Evolutionary conservation across 2,888 invertebrate species (phyloP).

Genomic region (Andrena chrysosceles): DNA sequence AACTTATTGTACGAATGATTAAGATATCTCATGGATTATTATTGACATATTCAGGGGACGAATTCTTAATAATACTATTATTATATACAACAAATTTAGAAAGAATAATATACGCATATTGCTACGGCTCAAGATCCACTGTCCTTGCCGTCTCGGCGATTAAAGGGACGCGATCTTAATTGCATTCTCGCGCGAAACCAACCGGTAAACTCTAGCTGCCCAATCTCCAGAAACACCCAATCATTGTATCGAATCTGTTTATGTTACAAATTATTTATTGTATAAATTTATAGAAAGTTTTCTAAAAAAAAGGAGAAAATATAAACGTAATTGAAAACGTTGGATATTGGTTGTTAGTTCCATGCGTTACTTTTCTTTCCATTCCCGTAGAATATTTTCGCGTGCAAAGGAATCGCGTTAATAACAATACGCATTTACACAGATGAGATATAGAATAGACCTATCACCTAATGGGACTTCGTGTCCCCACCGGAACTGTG

Average conservation of each 20-base stretch:
- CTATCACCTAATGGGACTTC: too few species aligned
- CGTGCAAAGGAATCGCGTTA: neutral
- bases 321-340: conserved; percentile 39
- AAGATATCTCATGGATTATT: conserved; percentile 50
- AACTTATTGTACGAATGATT: conserved; percentile 33
- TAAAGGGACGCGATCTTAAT: conserved; percentile 18
- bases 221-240: conserved; percentile 37
- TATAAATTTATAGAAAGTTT: conserved; percentile 72
- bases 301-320: conserved; percentile 71
- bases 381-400: neutral
- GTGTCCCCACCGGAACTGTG: too few species aligned
- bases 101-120: conserved; percentile 37
- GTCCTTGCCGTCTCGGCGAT: conserved; percentile 29
- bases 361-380: neutral
- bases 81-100: conserved; percentile 43
- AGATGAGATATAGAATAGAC: too few species aligned
- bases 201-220: conserved; percentile 4
- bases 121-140: conserved; percentile 27
- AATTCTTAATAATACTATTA: conserved; percentile 36
- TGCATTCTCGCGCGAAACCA: conserved; percentile 12
- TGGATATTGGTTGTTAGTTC: conserved; percentile 2
- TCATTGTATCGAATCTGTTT: conserved; percentile 34
- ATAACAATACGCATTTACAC: neutral
- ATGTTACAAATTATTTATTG: conserved; percentile 67
- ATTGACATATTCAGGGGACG: conserved; percentile 37